Evolutionary conservation across 2,797 vertebrate genomes (phyloP), one percentile per base, ranked within the genome.

Genomic region (Sebastiscus tertius): DNA sequence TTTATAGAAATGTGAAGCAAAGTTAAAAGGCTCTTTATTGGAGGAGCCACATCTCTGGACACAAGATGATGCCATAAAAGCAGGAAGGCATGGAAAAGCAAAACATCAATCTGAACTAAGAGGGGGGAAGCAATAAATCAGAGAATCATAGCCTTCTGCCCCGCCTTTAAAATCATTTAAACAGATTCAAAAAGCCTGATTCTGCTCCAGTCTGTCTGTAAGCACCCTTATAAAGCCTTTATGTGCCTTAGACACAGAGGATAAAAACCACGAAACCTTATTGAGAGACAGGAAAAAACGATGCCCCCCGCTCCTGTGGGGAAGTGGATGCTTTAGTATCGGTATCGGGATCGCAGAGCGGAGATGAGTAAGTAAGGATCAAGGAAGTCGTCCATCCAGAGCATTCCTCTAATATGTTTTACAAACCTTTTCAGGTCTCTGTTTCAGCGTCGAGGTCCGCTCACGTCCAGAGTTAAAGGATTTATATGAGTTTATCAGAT

Each of bases 11-110:
- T 92, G 88, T 89, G 87, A 90, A 90, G 90, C 89, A 90, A 95
- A 96, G 94, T 95, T 96, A 95, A 95, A 96, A 95, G 94, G 94
- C 90, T 94, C 93, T 96, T 96, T 96, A 96, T 94, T 95, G 94
- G 94, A 88, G 89, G 89, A 94, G 95, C 91, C 93, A 89, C 93
- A 93, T 96, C 94, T 96, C 95, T 95, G 95, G 95, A 96, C 94
- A 94, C 95, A 96, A 96, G 94, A 95, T 95, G 95, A 96, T 94
- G 93, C 93, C 90, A 93, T 96, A 96, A 96, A 96, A 93, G 89
- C 93, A 90, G 88, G 91, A 93, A 93, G 93, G 91, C 90, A 93
- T 83, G 79, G 91, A 93, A 94, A 95, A 94, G 91, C 95, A 94
- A 95, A 94, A 92, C 95, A 96, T 96, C 95, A 96, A 96, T 96